A percentile compares a stretch with the other conserved stretches of the same genome.
Evolutionary conservation across 2,797 vertebrate genomes (phyloP).

Genomic region (Esox lucius): DNA sequence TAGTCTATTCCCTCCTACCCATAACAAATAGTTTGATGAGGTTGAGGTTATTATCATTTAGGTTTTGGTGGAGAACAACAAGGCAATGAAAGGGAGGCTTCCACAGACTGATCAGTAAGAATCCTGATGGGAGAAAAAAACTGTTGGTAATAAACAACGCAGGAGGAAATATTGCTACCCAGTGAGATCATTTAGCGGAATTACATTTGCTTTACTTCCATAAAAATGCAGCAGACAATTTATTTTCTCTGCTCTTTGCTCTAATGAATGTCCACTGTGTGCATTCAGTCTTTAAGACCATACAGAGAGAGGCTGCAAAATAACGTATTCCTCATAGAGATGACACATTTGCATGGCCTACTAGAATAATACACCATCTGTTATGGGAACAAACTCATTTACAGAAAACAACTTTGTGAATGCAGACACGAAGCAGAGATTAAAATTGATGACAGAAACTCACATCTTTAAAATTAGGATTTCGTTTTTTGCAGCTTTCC

Average conservation of each 20-base stretch:
- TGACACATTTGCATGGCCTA: conserved; percentile 10
- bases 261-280: not conserved
- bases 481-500: conserved; percentile 97
- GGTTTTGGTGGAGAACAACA: conserved; percentile 27
- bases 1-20: conserved; percentile 19
- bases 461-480: conserved; percentile 97
- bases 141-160: conserved; percentile 6
- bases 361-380: not conserved
- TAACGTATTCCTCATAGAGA: not conserved
- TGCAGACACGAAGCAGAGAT: not conserved
- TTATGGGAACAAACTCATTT: not conserved
- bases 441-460: conserved; percentile 57
- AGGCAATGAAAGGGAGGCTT: conserved; percentile 31
- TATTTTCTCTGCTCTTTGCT: conserved; percentile 9
- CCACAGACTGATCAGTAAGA: conserved; percentile 2
- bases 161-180: conserved; percentile 1
- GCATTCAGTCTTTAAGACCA: not conserved
- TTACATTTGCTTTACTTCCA: not conserved
- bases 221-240: not conserved
- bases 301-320: not conserved
- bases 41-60: conserved; percentile 39
- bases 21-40: conserved; percentile 33
- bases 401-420: conserved; percentile 1
- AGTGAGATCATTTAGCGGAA: conserved; percentile 27
- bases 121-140: conserved; percentile 2